These are phyloP conservation scores for Atlantisia rogersi DNA, from an alignment of 2,113 vertebrate species.

Conservation along the genomic window DNA sequence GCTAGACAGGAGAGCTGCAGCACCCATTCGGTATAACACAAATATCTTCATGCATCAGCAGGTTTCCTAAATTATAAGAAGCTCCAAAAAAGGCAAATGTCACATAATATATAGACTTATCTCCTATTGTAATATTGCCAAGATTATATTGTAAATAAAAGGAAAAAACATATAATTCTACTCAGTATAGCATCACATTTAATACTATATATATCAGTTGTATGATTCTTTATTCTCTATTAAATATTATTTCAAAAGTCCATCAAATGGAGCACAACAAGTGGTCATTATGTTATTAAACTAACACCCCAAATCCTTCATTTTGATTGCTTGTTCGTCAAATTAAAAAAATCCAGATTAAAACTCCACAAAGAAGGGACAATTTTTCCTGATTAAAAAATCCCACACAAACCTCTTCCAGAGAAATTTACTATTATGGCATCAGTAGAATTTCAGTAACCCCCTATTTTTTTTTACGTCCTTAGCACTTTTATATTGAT, in stretches of 20 bases:
- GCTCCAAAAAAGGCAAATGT: background rate
- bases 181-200: background rate
- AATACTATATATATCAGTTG: background rate
- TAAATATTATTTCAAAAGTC: background rate
- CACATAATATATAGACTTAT: background rate
- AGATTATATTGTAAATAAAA: background rate
- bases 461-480: background rate
- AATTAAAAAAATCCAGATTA: background rate
- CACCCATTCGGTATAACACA: background rate
- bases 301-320: background rate
- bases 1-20: background rate
- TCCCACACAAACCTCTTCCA: too few species aligned
- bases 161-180: background rate
- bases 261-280: background rate
- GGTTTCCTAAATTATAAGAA: background rate
- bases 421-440: background rate
- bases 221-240: background rate
- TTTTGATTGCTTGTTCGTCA: background rate
- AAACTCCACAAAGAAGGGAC: background rate
- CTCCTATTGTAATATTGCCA: background rate
- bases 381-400: background rate
- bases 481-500: background rate
- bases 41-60: background rate
- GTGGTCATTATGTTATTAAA: background rate
- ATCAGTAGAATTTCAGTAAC: constrained; percentile 1